A percentile compares a stretch with the other conserved stretches of the same genome.
These are phyloP conservation scores for Bombus soroeensis DNA, from an alignment of 1,140 invertebrate species.

Conservation along the genomic window DNA sequence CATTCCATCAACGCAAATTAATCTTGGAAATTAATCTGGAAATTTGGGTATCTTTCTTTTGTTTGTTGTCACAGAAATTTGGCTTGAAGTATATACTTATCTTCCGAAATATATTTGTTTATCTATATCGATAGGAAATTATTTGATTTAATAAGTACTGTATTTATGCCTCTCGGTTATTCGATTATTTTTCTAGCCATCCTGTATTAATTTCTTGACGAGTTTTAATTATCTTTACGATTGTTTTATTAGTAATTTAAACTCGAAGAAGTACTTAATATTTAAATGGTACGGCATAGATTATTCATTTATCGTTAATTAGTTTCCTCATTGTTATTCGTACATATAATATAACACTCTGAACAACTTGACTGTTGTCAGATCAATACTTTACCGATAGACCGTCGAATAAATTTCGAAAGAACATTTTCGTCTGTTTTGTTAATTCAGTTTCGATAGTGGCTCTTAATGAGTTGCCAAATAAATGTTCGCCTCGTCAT, in stretches of 20 bases:
- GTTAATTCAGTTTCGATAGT: slow-evolving; percentile 1
- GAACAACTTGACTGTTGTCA: too few relatives aligned
- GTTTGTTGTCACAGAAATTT: background rate
- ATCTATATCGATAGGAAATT: background rate
- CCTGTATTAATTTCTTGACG: too few relatives aligned
- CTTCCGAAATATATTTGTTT: background rate
- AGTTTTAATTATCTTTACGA: background rate
- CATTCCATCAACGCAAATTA: background rate
- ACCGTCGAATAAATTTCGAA: background rate
- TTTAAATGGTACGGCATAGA: background rate
- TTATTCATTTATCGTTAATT: too few relatives aligned
- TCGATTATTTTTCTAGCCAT: too few relatives aligned
- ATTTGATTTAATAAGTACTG: background rate
- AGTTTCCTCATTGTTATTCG: too few relatives aligned
- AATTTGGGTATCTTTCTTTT: background rate
- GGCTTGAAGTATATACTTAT: background rate
- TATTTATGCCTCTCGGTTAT: too few relatives aligned
- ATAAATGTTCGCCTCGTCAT: background rate
- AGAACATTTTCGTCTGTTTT: background rate
- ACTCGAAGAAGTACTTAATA: background rate
- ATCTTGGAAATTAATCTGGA: background rate
- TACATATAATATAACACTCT: too few relatives aligned
- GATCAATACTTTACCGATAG: too few relatives aligned
- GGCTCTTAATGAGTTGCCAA: slow-evolving; percentile 3
- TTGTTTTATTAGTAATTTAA: background rate